These are phyloP conservation scores for Stratiolaelaps scimitus DNA, from an alignment of 1,140 invertebrate genomes.

Conservation along the genomic window DNA sequence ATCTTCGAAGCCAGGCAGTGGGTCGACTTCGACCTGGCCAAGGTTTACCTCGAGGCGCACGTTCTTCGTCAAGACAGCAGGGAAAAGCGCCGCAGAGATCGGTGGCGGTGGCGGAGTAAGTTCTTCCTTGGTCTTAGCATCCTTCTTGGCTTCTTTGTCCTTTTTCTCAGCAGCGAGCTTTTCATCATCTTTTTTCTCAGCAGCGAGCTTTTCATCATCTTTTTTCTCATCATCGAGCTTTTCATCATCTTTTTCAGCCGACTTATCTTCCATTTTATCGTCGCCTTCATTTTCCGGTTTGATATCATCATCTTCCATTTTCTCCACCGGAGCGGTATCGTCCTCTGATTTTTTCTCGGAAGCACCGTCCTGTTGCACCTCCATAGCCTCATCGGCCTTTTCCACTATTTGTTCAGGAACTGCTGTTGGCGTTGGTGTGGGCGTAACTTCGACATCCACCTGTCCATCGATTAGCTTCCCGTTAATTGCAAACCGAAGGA, in stretches of 20 bases:
- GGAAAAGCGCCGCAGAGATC: not conserved
- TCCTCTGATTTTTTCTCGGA: too few species aligned
- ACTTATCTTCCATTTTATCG: not conserved
- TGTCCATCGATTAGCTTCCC: not conserved
- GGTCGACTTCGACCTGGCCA: not conserved
- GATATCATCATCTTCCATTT: not conserved
- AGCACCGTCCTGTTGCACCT: too few species aligned
- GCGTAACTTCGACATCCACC: not conserved
- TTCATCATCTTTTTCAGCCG: not conserved
- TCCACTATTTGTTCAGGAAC: too few species aligned
- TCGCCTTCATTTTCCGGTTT: not conserved
- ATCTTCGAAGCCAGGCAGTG: not conserved
- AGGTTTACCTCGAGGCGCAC: constrained; percentile 5
- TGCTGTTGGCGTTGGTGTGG: too few species aligned
- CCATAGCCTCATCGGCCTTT: too few species aligned
- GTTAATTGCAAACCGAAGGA: constrained; percentile 1
- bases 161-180: not conserved
- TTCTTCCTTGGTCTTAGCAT: not conserved
- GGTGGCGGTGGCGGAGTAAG: too few species aligned
- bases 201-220: not conserved
- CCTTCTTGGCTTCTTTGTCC: not conserved
- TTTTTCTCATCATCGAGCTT: not conserved
- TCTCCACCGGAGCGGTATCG: not conserved
- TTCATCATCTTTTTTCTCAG: not conserved
- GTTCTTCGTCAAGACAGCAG: constrained; percentile 18